phyloP scores from a whole-genome alignment of 92 coral and sea anemone genomes.

The Porites cylindrica region DNA sequence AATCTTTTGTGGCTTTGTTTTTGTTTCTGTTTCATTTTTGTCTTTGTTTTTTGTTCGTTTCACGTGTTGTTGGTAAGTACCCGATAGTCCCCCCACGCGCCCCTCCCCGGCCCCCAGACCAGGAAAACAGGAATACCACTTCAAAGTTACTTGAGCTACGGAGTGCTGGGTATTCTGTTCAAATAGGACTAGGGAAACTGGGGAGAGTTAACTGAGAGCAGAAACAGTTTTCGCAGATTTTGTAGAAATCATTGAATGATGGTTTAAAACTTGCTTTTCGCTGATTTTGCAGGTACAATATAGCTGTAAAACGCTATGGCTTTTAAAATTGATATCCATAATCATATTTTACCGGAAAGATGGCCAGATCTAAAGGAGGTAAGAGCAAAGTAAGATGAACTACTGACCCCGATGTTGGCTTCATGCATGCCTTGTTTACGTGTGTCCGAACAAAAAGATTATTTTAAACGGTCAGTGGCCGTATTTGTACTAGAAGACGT shows the following conservation, averaged over 20 bases:
- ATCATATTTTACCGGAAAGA: constrained; percentile 89
- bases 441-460: too few species aligned
- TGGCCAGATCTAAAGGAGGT: constrained; percentile 99
- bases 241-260: not conserved
- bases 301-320: constrained; percentile 29
- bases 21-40: too few species aligned
- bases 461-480: too few species aligned
- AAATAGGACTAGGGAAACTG: not conserved
- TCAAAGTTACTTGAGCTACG: not conserved
- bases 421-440: too few species aligned
- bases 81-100: too few species aligned
- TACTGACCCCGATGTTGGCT: not conserved
- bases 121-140: too few species aligned
- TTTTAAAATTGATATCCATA: constrained; percentile 89
- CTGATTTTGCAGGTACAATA: not conserved
- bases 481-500: too few species aligned
- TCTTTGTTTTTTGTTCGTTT: too few species aligned
- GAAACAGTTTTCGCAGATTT: too few species aligned
- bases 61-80: too few species aligned
- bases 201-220: not conserved
- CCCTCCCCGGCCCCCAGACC: too few species aligned
- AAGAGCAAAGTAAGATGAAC: constrained; percentile 1
- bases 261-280: not conserved
- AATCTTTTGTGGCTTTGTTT: too few species aligned
- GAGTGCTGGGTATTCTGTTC: not conserved